These are phyloP conservation scores for Machimus rusticus DNA, from an alignment of 2,888 invertebrate species.

Conservation along the genomic window DNA sequence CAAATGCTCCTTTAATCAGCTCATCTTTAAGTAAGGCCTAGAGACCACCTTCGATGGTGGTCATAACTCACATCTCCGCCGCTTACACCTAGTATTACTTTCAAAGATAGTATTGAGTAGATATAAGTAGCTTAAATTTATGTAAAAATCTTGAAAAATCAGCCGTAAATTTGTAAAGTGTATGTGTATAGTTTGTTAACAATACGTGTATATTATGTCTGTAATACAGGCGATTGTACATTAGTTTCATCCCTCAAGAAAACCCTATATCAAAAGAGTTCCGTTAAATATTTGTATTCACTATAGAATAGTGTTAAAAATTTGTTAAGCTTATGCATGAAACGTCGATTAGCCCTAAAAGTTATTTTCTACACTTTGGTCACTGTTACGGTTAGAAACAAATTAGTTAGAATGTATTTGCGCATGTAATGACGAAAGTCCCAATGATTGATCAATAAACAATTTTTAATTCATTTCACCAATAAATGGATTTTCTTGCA, in stretches of 20 bases:
- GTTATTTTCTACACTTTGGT: conserved; percentile 12
- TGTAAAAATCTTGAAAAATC: conserved; percentile 21
- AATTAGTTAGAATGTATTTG: neutral
- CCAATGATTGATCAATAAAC: neutral
- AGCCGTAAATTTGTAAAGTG: conserved; percentile 19
- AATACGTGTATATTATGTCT: conserved; percentile 27
- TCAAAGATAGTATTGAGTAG: neutral
- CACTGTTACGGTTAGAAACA: neutral
- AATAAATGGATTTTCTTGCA: neutral
- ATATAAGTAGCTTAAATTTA: conserved; percentile 22
- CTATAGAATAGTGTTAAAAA: conserved; percentile 14
- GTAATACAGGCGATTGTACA: conserved; percentile 34
- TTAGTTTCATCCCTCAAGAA: conserved; percentile 28
- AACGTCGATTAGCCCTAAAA: neutral
- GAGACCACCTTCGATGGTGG: neutral
- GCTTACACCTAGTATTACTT: conserved; percentile 1
- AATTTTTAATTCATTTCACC: neutral
- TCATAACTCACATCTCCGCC: neutral
- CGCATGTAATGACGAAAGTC: neutral
- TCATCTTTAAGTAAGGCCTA: neutral
- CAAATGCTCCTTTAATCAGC: neutral
- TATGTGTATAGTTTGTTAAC: conserved; percentile 25
- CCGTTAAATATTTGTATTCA: conserved; percentile 9
- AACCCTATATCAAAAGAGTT: conserved; percentile 20
- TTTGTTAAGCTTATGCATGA: conserved; percentile 13